Base-by-base conservation (phyloP, 1,140 invertebrate genomes). In the Delia radicum region DNA sequence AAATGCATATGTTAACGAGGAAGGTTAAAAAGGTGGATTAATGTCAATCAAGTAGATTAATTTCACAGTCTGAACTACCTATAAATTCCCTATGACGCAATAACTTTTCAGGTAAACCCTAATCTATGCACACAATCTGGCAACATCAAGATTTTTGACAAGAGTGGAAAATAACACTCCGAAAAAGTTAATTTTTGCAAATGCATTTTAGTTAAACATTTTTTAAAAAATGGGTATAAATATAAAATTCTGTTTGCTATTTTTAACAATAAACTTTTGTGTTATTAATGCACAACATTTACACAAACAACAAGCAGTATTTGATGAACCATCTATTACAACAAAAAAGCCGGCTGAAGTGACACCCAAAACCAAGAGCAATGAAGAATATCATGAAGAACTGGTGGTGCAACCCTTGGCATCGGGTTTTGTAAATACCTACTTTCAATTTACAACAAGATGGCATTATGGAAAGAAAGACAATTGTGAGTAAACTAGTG, bases 391-490 rank as follows among this genome's bases (percentile, higher is more conserved):
- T 83, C 88, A 91, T 75, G 95, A 97, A 88, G 94, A 96, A 85
- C 87, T 96, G 21, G 89, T 94, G 73, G 87, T 97, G 18, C 94
- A 94, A 82, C 93, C 94, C 0, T 85, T 96, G 46, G 87, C 90
- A 33, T 92, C 89, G 83, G 92, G 93, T 77, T 92, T 94, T 88
- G 87, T 96, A 65, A 94, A 95, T 83, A 91, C 93, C 13, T 93
- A 94, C 87, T 96, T 96, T 84, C 94, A 96, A 86, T 97, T 96
- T 87, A 92, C 92, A 33, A 95, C 93, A 3, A 82, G 90, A 75
- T 94, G 93, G 93, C 89, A 94, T 74, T 88, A 88, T 15, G 81
- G 87, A 72, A 85, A 85, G 26, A 81, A 82, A 74, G 78, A 81
- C 6, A 87, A 90, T 67, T 90, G 91, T 93, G 86, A 90, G 91